Percentiles rank a stretch among this genome's conserved stretches.
Evolutionary conservation across 2,797 vertebrate genomes (phyloP).

Genomic region (Ispidina lecontei): DNA sequence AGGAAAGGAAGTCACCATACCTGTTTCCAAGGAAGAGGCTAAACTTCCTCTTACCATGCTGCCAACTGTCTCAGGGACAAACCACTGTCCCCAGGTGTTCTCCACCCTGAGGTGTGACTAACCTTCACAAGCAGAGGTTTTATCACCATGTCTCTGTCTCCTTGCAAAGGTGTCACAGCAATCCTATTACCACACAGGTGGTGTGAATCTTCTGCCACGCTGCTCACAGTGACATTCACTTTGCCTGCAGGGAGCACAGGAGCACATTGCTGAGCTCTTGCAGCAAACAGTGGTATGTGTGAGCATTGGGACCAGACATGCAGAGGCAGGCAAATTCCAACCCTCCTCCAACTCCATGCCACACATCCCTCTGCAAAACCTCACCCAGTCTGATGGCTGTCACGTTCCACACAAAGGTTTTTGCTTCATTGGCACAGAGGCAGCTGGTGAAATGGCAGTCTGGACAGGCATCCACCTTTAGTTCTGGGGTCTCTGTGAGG

Average conservation of each 20-base stretch:
- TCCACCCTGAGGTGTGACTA: neutral
- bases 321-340: neutral
- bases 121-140: constrained; percentile 75
- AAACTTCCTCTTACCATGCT: neutral
- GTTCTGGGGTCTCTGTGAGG: constrained; percentile 22
- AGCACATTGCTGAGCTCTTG: neutral
- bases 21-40: neutral
- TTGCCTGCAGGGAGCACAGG: constrained; percentile 41
- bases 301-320: neutral
- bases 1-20: neutral
- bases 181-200: constrained; percentile 35
- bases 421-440: constrained; percentile 81
- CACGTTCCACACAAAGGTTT: constrained; percentile 83
- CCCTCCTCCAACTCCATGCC: neutral
- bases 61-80: neutral
- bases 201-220: constrained; percentile 30
- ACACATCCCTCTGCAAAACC: neutral
- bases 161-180: constrained; percentile 47
- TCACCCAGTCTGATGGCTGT: constrained; percentile 44
- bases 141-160: constrained; percentile 47
- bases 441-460: constrained; percentile 76
- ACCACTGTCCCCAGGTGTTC: neutral
- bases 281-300: neutral
- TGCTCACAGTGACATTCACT: constrained; percentile 57
- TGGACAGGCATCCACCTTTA: constrained; percentile 69